Conservation (phyloP, 2,888 invertebrate species). For the Diplolepis rosae region DNA sequence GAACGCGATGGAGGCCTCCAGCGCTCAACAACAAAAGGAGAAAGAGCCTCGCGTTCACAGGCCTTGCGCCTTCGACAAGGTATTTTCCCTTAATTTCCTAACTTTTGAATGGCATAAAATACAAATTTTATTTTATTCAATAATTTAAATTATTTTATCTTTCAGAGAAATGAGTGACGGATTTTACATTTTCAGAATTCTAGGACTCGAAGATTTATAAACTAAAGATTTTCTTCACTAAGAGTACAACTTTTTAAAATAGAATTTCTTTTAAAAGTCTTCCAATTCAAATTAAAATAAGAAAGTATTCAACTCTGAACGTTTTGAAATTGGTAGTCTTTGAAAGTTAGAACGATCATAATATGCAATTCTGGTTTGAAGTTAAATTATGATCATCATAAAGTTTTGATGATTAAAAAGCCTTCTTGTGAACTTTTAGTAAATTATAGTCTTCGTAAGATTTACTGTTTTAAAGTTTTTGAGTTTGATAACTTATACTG, state of each 20-base stretch:
- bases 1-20: constrained; percentile 73
- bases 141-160: no score
- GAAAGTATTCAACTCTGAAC: neutral
- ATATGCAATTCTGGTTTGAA: neutral
- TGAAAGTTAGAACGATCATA: neutral
- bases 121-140: no score
- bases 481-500: neutral
- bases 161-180: no score
- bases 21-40: constrained; percentile 69
- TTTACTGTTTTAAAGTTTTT: neutral
- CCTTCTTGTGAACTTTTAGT: neutral
- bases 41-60: constrained; percentile 71
- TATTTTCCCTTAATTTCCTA: constrained; percentile 48
- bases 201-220: no score
- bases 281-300: neutral
- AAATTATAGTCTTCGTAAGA: neutral
- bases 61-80: constrained; percentile 75
- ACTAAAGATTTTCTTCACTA: no score
- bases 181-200: no score
- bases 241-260: no score
- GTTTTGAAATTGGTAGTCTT: neutral
- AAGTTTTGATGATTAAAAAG: neutral
- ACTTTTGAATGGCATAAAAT: no score
- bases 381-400: neutral
- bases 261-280: neutral